Base-by-base conservation (phyloP, 1,140 invertebrate species). In the Danaus plexippus region DNA sequence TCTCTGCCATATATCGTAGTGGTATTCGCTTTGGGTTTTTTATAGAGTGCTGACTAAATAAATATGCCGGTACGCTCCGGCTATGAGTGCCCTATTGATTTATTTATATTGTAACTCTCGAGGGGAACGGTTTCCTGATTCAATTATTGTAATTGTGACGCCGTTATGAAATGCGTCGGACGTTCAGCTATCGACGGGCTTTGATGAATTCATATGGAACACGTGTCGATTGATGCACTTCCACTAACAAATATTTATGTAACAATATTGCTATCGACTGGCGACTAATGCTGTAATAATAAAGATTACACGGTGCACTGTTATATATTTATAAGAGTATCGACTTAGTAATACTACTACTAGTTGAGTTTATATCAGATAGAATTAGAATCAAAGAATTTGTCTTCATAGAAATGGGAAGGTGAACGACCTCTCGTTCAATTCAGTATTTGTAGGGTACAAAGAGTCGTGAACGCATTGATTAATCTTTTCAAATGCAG, bases 71-170 rank as follows among this genome's bases (percentile, higher is more conserved):
- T 53, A 52, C 71, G 65, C 55, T 54, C 59, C 56, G 68, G 47
- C 58, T 65, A 72, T 67, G 73, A 74, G 70, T 64, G 65, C 66
- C 65, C 66, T 69, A 70, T 69, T 80, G 70, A 77, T 78, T 79
- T 81, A 79, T 79, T 79, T 81, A 79, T 75, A 79, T 64, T 66
- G 59, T 57, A 55, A 57, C 62, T 63, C 60, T 61, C 55, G 61
- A 65, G 69, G 73, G 75, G 69, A 77, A 73, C 75, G 60, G 72
- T 69, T 76, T 82, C 79, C 76, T 76, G 71, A 79, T 79, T 79
- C 76, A 78, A 82, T 82, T 76, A 79, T 76, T 77, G 67, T 79
- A 73, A 76, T 80, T 78, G 75, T 68, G 54, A 60, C 58, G 32
- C 50, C 44, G 52, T 66, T 64, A 55, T 45, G 59, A 68, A 64